Conservation (phyloP, 2,797 vertebrate genomes). For the Tolypeutes matacus region DNA sequence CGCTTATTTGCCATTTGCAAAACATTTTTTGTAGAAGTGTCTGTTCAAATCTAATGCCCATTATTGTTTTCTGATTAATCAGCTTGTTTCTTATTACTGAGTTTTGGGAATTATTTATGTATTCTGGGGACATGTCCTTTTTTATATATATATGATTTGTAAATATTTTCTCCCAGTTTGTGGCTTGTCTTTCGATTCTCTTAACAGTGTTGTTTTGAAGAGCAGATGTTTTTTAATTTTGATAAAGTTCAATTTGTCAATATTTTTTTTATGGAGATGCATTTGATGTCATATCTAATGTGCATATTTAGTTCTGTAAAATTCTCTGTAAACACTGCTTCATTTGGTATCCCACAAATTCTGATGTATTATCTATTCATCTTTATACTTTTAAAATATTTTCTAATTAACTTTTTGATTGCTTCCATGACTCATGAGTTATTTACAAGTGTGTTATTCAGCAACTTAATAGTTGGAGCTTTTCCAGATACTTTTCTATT, state of each 20-base stretch:
- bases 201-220: neutral
- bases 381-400: neutral
- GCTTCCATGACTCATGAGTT: neutral
- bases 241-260: neutral
- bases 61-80: neutral
- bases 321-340: neutral
- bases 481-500: conserved; percentile 21
- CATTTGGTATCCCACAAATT: neutral
- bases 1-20: neutral
- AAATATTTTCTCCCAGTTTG: conserved; percentile 29
- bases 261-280: conserved; percentile 33
- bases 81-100: neutral
- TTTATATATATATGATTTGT: neutral
- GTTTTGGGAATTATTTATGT: conserved; percentile 6
- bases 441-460: conserved; percentile 6
- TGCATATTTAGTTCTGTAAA: neutral
- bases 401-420: conserved; percentile 27
- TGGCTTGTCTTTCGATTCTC: conserved; percentile 28
- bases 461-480: neutral
- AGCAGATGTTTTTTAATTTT: conserved; percentile 20
- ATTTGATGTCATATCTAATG: neutral
- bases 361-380: neutral
- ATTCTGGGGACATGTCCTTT: neutral
- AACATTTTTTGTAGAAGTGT: conserved; percentile 16
- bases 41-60: neutral